A percentile compares a stretch with the other conserved stretches of the same genome.
phyloP scores from a whole-genome alignment of 1,140 invertebrate genomes.

The Pollicipes pollicipes region DNA sequence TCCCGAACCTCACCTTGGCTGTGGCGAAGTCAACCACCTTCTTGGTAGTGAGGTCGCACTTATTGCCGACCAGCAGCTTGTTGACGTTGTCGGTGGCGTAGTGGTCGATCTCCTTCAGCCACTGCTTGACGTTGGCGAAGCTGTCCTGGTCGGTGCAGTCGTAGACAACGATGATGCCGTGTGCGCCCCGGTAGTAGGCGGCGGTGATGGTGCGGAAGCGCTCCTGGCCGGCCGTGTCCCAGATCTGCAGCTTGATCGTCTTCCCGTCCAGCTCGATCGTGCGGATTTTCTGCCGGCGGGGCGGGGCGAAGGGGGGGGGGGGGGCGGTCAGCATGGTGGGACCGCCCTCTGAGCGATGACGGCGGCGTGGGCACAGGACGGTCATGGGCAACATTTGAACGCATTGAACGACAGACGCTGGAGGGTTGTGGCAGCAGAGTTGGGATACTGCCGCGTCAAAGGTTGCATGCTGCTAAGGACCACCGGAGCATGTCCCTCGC shows the following conservation, averaged over 20 bases:
- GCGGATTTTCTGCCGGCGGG: constrained; percentile 76
- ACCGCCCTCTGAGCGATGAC: too few species aligned
- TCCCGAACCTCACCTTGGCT: constrained; percentile 40
- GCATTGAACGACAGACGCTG: too few species aligned
- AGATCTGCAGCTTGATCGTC: constrained; percentile 99
- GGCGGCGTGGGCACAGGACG: too few species aligned
- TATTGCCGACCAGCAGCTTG: constrained; percentile 96
- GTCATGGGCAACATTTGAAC: too few species aligned
- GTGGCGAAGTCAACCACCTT: constrained; percentile 49
- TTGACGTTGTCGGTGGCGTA: constrained; percentile 99
- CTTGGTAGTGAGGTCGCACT: constrained; percentile 87
- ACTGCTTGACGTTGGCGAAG: constrained; percentile 94
- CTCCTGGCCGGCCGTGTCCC: constrained; percentile 98
- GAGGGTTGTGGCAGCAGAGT: too few species aligned
- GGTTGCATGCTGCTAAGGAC: too few species aligned
- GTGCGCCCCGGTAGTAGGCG: constrained; percentile 92
- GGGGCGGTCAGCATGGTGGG: too few species aligned
- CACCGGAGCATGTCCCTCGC: too few species aligned
- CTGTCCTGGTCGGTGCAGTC: constrained; percentile 98
- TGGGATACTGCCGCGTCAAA: too few species aligned
- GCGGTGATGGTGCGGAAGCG: constrained; percentile 95
- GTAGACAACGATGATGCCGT: constrained; percentile 99
- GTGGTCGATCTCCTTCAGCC: constrained; percentile 93
- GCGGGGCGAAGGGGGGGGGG: too few species aligned
- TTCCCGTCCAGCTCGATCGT: constrained; percentile 98